Evolutionary conservation across 2,888 invertebrate species (phyloP).

Genomic region (Dascillus cervinus): DNA sequence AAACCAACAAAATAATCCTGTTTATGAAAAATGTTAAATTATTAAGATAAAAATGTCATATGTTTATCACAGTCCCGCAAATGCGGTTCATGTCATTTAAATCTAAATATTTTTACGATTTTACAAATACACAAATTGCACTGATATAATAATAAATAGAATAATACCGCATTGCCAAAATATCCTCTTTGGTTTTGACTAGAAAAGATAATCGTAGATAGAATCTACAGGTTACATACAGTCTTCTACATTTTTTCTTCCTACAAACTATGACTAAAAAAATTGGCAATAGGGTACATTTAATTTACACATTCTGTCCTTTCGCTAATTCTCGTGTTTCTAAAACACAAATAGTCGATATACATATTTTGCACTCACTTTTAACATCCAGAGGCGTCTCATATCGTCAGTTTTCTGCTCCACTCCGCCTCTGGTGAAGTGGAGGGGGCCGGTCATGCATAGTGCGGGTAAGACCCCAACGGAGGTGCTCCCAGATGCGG

Average conservation of each 20-base stretch:
- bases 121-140: constrained; percentile 28
- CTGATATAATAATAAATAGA: constrained; percentile 15
- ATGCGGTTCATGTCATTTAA: constrained; percentile 31
- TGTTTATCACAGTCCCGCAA: constrained; percentile 39
- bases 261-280: constrained; percentile 14
- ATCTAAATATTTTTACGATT: constrained; percentile 30
- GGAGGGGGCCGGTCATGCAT: constrained; percentile 70
- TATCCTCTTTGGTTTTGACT: constrained; percentile 16
- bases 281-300: constrained; percentile 17
- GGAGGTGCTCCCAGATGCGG: constrained; percentile 76
- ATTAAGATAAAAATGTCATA: too few species aligned
- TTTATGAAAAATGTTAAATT: too few species aligned
- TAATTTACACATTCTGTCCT: constrained; percentile 12
- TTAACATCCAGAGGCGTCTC: constrained; percentile 3
- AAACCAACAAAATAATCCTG: too few species aligned
- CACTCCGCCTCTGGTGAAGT: constrained; percentile 12
- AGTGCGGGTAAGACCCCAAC: constrained; percentile 89
- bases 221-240: constrained; percentile 7
- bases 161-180: constrained; percentile 17
- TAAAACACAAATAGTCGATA: background rate
- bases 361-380: constrained; percentile 3
- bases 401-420: constrained; percentile 12
- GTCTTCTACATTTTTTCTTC: constrained; percentile 9
- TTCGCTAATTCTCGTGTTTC: constrained; percentile 9
- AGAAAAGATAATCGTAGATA: constrained; percentile 18